Base-by-base conservation (phyloP, 2,113 vertebrate genomes). In the Oncorhynchus kisutch region DNA sequence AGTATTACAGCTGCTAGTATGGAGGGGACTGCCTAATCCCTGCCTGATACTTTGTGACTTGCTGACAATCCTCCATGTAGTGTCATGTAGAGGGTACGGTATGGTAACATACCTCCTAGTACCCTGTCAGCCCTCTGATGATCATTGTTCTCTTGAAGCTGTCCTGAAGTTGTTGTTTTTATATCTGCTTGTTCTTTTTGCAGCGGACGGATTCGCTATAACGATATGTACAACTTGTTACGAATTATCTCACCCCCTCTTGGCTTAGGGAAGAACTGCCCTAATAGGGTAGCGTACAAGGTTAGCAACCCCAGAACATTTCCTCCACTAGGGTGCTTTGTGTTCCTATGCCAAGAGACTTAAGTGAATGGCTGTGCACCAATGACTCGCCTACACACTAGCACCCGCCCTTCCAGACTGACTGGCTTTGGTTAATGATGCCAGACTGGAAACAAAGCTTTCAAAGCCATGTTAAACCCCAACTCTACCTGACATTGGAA, bases 201-300 rank as follows among this genome's bases (percentile, higher is more conserved):
- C 95, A 97, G 96, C 87, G 95, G 95, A 95, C 93, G 94, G 91
- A 95, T 98, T 95, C 96, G 94, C 92, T 98, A 96, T 96, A 96
- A 96, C 96, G 96, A 97, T 94, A 95, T 97, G 96, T 97, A 97
- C 96, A 96, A 95, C 96, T 96, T 98, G 95, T 96, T 97, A 91
- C 94, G 94, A 86, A 90, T 97, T 92, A 96, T 97, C 95, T 96
- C 95, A 87, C 97, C 96, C 90, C 96, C 97, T 80, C 94, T 97
- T 94, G 97, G 96, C 95, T 95, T 97, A 96, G 97, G 96, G 86
- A 97, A 95, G 95, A 97, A 95, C 94, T 97, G 96, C 94, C 97
- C 96, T 93, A 95, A 95, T 95, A 96, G 96, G 95, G 95, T 98
- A 95, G 96, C 96, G 89, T 97, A 95, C 95, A 98, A 98, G 97